phyloP scores from a whole-genome alignment of 2,797 vertebrate genomes.

The Pseudochaenichthys georgianus region DNA sequence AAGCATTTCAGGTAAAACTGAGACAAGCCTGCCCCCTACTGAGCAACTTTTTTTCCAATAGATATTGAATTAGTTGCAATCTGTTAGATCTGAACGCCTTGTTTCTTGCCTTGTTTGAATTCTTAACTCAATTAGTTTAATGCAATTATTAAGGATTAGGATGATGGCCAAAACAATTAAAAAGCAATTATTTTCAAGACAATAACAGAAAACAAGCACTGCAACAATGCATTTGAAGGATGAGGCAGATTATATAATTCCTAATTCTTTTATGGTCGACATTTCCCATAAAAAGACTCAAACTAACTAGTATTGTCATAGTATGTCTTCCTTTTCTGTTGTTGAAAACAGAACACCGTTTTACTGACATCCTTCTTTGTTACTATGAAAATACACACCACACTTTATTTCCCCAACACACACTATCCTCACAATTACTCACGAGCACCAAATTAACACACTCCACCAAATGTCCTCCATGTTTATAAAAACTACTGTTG shows the following conservation, averaged over 20 bases:
- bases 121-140: background rate
- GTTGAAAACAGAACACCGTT: no score
- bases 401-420: background rate
- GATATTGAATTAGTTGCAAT: background rate
- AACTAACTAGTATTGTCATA: no score
- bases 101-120: background rate
- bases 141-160: background rate
- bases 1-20: constrained; percentile 16
- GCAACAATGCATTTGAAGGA: background rate
- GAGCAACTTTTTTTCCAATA: constrained; percentile 1
- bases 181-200: background rate
- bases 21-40: constrained; percentile 65
- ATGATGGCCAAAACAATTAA: background rate
- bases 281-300: background rate
- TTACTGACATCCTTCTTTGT: background rate
- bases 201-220: background rate
- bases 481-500: background rate
- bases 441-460: background rate
- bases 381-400: background rate
- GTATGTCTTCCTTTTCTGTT: no score
- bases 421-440: background rate
- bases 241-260: background rate
- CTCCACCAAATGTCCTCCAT: background rate
- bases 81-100: background rate
- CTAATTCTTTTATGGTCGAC: background rate